Conservation (phyloP, 2,797 vertebrate genomes). For the Apogon talboti region DNA sequence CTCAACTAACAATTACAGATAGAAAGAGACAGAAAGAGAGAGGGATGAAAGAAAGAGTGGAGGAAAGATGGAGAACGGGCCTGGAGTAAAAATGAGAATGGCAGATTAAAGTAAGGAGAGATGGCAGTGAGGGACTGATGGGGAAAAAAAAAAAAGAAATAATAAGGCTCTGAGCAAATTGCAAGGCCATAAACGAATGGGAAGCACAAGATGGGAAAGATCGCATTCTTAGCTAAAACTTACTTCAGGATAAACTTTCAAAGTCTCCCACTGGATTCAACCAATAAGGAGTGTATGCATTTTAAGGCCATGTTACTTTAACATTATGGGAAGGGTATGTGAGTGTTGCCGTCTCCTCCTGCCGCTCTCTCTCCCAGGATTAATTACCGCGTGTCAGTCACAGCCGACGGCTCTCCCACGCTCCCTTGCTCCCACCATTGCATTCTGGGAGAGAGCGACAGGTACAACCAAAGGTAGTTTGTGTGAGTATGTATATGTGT, state of each 20-base stretch:
- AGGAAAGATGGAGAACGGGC: conserved; percentile 14
- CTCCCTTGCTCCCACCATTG: conserved; percentile 69
- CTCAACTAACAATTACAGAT: conserved; percentile 64
- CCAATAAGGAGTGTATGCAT: conserved; percentile 23
- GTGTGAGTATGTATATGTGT: conserved; percentile 31
- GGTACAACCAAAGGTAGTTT: conserved; percentile 67
- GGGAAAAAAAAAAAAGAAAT: conserved; percentile 25
- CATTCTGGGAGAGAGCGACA: conserved; percentile 74
- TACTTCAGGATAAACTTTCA: conserved; percentile 49
- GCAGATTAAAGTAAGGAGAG: conserved; percentile 40
- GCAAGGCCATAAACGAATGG: conserved; percentile 25
- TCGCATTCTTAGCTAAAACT: conserved; percentile 29
- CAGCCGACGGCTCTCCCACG: conserved; percentile 77
- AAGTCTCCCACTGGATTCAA: conserved; percentile 36
- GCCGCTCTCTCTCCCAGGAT: conserved; percentile 68
- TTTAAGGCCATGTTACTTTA: conserved; percentile 48
- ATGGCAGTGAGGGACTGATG: conserved; percentile 17
- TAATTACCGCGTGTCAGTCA: conserved; percentile 82
- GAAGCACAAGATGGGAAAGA: conserved; percentile 18
- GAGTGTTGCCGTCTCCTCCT: conserved; percentile 33
- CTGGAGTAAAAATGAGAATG: conserved; percentile 46
- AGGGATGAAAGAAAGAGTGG: conserved; percentile 18
- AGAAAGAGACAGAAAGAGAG: conserved; percentile 48
- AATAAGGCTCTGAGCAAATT: conserved; percentile 34
- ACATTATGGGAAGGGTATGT: conserved; percentile 40